phyloP scores from a whole-genome alignment of 2,113 vertebrate species.

The Irena cyanogastra region DNA sequence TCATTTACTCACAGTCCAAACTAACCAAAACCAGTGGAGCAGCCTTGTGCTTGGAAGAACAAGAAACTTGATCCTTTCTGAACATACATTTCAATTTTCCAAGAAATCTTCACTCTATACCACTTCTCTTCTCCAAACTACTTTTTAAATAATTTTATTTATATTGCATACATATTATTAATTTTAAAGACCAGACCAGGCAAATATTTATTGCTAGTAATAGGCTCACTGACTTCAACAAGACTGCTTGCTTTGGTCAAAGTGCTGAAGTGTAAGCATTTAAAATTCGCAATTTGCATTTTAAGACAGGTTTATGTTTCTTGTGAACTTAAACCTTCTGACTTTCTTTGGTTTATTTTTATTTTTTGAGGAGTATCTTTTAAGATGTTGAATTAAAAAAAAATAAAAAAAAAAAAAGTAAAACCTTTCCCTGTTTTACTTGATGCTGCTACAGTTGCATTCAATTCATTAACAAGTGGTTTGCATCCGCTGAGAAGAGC shows the following conservation, averaged over 20 bases:
- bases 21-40: neutral
- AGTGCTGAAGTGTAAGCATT: neutral
- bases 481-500: slow-evolving; percentile 79
- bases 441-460: slow-evolving; percentile 71
- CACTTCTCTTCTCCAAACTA: neutral
- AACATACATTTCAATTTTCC: neutral
- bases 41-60: neutral
- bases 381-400: neutral
- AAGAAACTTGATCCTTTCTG: neutral
- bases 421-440: slow-evolving; percentile 18
- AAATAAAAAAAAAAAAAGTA: neutral
- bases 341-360: neutral
- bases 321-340: neutral
- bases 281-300: neutral
- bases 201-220: neutral
- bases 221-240: neutral
- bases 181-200: neutral
- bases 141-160: neutral
- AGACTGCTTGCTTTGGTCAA: neutral
- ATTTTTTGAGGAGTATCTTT: neutral
- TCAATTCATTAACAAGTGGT: slow-evolving; percentile 84
- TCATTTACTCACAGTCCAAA: neutral
- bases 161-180: neutral
- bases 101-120: neutral
- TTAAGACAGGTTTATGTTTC: neutral